Evolutionary conservation across 2,113 vertebrate species (phyloP).

Genomic region (Syrrhaptes paradoxus): DNA sequence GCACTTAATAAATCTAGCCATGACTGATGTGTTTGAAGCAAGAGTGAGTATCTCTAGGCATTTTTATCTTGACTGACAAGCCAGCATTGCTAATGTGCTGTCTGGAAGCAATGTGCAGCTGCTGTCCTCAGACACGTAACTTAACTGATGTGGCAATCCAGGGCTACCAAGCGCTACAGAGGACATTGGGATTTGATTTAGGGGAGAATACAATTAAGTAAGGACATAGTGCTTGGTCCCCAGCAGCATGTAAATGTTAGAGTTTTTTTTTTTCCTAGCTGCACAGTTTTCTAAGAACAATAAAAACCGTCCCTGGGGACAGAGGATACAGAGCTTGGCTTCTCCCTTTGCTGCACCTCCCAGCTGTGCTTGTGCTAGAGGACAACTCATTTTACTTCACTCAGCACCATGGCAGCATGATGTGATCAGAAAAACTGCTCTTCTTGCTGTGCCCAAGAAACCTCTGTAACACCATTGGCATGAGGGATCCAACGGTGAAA

Average conservation of each 20-base stretch:
- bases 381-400: neutral
- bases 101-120: neutral
- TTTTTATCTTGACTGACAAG: neutral
- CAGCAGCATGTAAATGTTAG: neutral
- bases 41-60: neutral
- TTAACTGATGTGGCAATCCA: neutral
- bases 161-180: neutral
- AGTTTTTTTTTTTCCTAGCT: neutral
- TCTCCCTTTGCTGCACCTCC: neutral
- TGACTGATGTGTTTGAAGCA: neutral
- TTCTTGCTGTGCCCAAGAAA: neutral
- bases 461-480: neutral
- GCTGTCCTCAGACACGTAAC: accelerated
- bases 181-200: neutral
- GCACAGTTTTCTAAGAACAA: neutral
- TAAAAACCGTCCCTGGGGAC: neutral
- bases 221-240: neutral
- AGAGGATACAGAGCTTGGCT: neutral
- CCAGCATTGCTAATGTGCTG: neutral
- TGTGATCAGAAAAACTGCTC: neutral
- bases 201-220: neutral
- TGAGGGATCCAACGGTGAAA: neutral
- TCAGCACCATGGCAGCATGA: neutral
- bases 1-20: neutral
- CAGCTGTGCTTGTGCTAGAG: neutral